Percentiles rank a stretch among this genome's conserved stretches.
Conservation (phyloP, 2,113 vertebrate species). For the Zeus faber region DNA sequence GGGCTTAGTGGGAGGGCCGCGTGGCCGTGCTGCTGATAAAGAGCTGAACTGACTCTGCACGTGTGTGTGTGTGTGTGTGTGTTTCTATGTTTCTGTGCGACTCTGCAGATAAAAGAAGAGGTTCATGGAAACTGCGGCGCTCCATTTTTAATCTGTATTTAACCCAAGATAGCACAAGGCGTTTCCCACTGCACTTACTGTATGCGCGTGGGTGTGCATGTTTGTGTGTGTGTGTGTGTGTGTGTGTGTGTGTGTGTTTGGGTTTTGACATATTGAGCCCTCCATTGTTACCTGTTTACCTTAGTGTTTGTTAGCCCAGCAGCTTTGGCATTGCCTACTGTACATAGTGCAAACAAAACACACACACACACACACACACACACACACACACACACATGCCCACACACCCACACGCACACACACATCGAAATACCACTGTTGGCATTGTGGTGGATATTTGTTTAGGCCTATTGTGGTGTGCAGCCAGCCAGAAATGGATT, state of each 20-base stretch:
- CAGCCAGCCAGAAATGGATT: constrained; percentile 28
- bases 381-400: not conserved
- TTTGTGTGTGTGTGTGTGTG: constrained; percentile 9
- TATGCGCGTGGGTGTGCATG: not conserved
- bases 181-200: constrained; percentile 15
- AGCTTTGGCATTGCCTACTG: constrained; percentile 27
- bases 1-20: too few relatives aligned
- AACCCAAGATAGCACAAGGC: too few relatives aligned
- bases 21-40: too few relatives aligned
- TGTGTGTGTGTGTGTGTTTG: constrained; percentile 15
- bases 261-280: constrained; percentile 26
- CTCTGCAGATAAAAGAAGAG: too few relatives aligned
- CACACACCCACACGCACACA: constrained; percentile 9
- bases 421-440: constrained; percentile 23
- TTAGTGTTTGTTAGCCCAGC: constrained; percentile 43
- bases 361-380: constrained; percentile 10
- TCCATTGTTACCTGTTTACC: constrained; percentile 43
- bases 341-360: constrained; percentile 35
- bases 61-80: too few relatives aligned
- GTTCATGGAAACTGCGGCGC: too few relatives aligned
- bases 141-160: too few relatives aligned
- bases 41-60: too few relatives aligned
- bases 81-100: too few relatives aligned
- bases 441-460: constrained; percentile 37
- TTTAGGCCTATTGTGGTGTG: constrained; percentile 35